Conservation (phyloP, 1,140 invertebrate species). For the Caenorhabditis latens region DNA sequence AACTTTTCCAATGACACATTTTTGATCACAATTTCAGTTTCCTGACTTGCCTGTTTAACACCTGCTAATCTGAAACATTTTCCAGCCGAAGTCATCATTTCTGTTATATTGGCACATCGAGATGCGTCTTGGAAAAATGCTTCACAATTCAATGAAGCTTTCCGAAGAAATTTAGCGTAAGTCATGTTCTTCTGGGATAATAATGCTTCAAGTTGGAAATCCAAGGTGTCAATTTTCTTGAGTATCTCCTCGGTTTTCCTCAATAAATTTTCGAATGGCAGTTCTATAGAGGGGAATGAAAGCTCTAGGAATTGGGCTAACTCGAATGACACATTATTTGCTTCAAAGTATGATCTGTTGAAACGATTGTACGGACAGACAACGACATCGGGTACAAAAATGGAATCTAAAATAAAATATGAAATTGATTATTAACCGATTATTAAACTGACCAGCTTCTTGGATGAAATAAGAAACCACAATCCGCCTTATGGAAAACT, state of each 20-base stretch:
- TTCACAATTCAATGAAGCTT: slow-evolving; percentile 59
- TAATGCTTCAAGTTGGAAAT: slow-evolving; percentile 64
- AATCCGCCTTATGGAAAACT: slow-evolving; percentile 64
- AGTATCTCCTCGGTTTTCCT: slow-evolving; percentile 54
- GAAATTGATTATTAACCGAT: slow-evolving; percentile 14
- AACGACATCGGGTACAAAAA: slow-evolving; percentile 70
- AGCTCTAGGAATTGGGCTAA: slow-evolving; percentile 73
- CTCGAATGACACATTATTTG: slow-evolving; percentile 66
- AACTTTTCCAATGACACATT: not conserved
- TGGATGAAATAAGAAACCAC: slow-evolving; percentile 72
- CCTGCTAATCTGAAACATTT: slow-evolving; percentile 71
- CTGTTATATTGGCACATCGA: slow-evolving; percentile 67
- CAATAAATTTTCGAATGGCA: slow-evolving; percentile 65
- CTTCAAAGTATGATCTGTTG: slow-evolving; percentile 67
- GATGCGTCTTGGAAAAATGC: slow-evolving; percentile 68
- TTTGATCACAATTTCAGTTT: not conserved
- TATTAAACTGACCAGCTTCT: slow-evolving; percentile 62
- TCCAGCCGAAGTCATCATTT: slow-evolving; percentile 71
- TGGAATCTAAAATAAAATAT: slow-evolving; percentile 49
- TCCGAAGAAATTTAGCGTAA: slow-evolving; percentile 56
- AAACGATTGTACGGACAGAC: slow-evolving; percentile 75
- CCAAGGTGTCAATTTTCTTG: slow-evolving; percentile 55
- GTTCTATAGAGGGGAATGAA: slow-evolving; percentile 66
- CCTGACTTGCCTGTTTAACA: slow-evolving; percentile 58
- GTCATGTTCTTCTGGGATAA: slow-evolving; percentile 58